Evolutionary conservation across 1,140 invertebrate species (phyloP), one percentile per base, ranked within the genome.

Genomic region (Scaptodrosophila lebanonensis): DNA sequence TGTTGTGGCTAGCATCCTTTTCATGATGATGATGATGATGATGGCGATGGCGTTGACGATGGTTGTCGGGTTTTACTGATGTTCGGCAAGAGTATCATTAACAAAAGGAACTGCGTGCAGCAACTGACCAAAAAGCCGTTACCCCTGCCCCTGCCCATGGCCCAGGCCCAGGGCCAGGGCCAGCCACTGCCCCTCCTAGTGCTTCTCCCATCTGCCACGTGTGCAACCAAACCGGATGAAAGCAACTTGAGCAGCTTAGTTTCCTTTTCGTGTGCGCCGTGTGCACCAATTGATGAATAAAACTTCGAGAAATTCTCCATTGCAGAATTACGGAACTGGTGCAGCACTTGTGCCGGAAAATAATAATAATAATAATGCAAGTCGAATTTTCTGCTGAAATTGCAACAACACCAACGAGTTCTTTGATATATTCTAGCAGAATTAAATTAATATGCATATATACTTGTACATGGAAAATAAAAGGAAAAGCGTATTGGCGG

Each of bases 51-150:
- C 11, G 36, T 33, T 30, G 29, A 18, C 13, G 18, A 29, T 39
- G 33, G 17, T 44, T 47, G 40, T 48, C 20, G 39, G 47, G 63
- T 60, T 67, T 66, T 33, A 16, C 59, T 52, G 73, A 60, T 72
- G 66, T 75, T 68, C 70, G 36, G 76, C 75, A 79, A 62, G 76
- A 79, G 75, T 79, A 79, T 79, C 75, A 82, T 79, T 79, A 79
- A 79, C 75, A 82, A 79, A 79, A 73, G 65, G 53, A 79, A 75
- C 76, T 79, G 73, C 75, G 65, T 79, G 68, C 73, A 68, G 53
- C 67, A 72, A 16, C 64, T 77, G 72, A 65, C 67, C 73, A 33
- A 77, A 39, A 51, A 20, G 11, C 33, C 22, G 8, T 4, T 25
- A n/a, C n/a, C n/a, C n/a, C n/a, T n/a, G n/a, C n/a, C n/a, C n/a